Conservation (phyloP, 2,113 vertebrate genomes). For the Phyllostomus discolor region DNA sequence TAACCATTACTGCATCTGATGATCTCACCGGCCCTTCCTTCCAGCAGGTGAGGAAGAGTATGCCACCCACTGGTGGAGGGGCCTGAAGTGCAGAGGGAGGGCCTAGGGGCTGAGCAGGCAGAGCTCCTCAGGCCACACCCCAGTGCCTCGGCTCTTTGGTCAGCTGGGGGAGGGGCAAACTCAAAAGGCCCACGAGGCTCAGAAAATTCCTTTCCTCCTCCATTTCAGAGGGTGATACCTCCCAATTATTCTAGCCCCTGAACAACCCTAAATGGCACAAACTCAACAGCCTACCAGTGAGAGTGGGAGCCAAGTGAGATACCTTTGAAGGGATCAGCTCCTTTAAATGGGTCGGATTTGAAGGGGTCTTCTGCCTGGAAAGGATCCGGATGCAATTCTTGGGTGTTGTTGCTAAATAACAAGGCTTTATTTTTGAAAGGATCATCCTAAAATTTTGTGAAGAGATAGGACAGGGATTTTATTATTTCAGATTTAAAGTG, state of each 20-base stretch:
- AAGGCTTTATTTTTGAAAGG: conserved; percentile 93
- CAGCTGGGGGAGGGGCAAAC: not conserved
- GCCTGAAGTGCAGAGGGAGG: not conserved
- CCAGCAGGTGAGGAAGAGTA: not conserved
- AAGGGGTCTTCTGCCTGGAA: conserved; percentile 98
- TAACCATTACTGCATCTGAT: not conserved
- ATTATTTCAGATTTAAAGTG: conserved; percentile 17
- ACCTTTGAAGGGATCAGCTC: conserved; percentile 84
- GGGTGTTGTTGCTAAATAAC: conserved; percentile 86
- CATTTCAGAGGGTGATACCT: too few relatives aligned
- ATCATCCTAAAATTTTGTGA: conserved; percentile 85
- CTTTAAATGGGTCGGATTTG: conserved; percentile 95
- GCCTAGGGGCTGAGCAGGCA: not conserved
- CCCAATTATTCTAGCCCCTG: not conserved
- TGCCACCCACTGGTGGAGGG: not conserved
- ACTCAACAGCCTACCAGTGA: not conserved
- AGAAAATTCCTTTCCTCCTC: not conserved
- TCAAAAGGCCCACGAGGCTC: not conserved
- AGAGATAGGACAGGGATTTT: conserved; percentile 50
- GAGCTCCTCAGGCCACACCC: not conserved
- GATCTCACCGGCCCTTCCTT: not conserved
- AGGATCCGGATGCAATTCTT: conserved; percentile 90
- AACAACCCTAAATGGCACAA: not conserved
- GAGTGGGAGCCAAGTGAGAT: conserved; percentile 54
- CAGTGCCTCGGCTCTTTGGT: not conserved